A percentile compares a stretch with the other conserved stretches of the same genome.
These are phyloP conservation scores for Hystrix cristata DNA, from an alignment of 2,113 vertebrate genomes.

Conservation along the genomic window DNA sequence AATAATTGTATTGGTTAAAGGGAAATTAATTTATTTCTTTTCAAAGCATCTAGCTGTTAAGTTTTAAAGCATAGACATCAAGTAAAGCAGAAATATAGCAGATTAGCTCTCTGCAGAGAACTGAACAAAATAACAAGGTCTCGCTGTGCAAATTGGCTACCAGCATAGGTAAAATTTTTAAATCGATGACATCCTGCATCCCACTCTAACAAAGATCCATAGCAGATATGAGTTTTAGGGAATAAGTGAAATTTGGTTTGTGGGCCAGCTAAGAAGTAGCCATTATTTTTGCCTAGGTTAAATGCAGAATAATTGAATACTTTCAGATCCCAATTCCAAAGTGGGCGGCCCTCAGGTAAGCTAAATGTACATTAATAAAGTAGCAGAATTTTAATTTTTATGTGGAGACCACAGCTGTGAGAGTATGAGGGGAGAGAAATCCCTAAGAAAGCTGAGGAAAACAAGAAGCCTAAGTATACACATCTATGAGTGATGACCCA, in stretches of 20 bases:
- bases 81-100: neutral
- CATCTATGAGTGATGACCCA: neutral
- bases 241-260: neutral
- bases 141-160: neutral
- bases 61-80: neutral
- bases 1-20: neutral
- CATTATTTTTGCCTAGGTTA: slow-evolving; percentile 6
- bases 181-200: neutral
- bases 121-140: neutral
- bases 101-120: neutral
- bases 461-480: neutral
- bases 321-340: slow-evolving; percentile 38
- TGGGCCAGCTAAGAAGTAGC: neutral
- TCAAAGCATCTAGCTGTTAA: neutral
- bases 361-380: slow-evolving; percentile 41
- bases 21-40: slow-evolving; percentile 60
- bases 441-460: slow-evolving; percentile 32
- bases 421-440: neutral
- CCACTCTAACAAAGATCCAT: neutral
- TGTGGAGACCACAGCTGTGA: neutral
- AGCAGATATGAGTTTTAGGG: neutral
- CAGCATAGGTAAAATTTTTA: neutral
- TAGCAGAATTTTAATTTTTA: slow-evolving; percentile 25
- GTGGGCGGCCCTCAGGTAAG: neutral
- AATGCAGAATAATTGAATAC: slow-evolving; percentile 33